Percentiles rank a stretch among this genome's conserved stretches.
Evolutionary conservation across 2,888 invertebrate genomes (phyloP).

Genomic region (Rosalia funebris): DNA sequence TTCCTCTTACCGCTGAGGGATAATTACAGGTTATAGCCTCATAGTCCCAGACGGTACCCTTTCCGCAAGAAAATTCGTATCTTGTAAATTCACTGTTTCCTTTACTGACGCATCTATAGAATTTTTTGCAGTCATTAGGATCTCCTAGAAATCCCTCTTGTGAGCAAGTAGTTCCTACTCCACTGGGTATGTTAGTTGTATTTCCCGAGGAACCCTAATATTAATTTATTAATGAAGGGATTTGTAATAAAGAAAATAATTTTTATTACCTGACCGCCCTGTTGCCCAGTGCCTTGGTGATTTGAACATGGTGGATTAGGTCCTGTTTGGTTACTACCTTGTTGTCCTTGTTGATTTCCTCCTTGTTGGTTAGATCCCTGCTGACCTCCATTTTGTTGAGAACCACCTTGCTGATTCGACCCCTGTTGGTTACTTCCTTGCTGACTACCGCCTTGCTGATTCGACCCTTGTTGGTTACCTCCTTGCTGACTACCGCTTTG

Average conservation of each 20-base stretch:
- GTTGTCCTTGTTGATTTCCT: too few relatives aligned
- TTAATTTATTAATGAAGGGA: too few relatives aligned
- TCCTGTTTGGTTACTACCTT: conserved; percentile 26
- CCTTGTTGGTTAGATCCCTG: neutral
- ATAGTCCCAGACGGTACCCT: conserved; percentile 79
- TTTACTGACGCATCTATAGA: conserved; percentile 72
- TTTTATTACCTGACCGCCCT: conserved; percentile 12
- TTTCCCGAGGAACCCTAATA: conserved; percentile 27
- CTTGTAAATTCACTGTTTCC: conserved; percentile 67
- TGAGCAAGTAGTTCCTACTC: conserved; percentile 44
- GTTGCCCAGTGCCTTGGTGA: conserved; percentile 56
- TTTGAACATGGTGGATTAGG: conserved; percentile 57
- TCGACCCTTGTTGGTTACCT: conserved; percentile 29
- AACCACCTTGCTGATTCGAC: conserved; percentile 21
- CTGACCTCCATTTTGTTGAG: conserved; percentile 5
- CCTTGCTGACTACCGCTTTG: conserved; percentile 53
- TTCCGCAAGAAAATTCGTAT: conserved; percentile 74
- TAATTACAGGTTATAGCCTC: conserved; percentile 73
- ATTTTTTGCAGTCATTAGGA: conserved; percentile 55
- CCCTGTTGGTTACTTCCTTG: conserved; percentile 26
- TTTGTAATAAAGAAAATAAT: too few relatives aligned
- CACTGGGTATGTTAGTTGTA: conserved; percentile 32
- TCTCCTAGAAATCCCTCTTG: conserved; percentile 56
- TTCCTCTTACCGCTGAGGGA: conserved; percentile 67
- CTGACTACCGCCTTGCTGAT: conserved; percentile 51